phyloP scores from a whole-genome alignment of 2,113 vertebrate genomes.

The Serinus canaria region DNA sequence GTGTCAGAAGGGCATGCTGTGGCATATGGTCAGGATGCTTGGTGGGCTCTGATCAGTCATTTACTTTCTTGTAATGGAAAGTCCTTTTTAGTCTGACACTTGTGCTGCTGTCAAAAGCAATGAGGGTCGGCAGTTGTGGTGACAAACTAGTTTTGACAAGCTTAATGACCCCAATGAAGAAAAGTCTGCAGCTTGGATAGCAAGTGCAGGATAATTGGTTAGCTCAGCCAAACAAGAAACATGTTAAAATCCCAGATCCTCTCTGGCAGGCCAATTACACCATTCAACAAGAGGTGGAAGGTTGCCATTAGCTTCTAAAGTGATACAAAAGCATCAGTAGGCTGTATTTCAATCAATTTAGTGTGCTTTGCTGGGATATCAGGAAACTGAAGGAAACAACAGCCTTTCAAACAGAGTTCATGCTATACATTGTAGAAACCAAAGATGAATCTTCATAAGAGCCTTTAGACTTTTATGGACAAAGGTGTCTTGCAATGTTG shows the following conservation, averaged over 20 bases:
- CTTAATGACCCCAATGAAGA: slow-evolving; percentile 74
- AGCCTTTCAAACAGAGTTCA: slow-evolving; percentile 57
- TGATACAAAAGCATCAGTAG: slow-evolving; percentile 69
- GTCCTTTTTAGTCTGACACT: slow-evolving; percentile 69
- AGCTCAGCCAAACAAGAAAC: slow-evolving; percentile 69
- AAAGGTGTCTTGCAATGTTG: background rate
- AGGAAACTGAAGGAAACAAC: slow-evolving; percentile 60
- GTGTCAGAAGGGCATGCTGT: slow-evolving; percentile 37
- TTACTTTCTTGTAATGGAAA: slow-evolving; percentile 67
- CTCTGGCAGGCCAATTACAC: slow-evolving; percentile 71
- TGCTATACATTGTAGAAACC: slow-evolving; percentile 43
- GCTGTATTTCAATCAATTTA: slow-evolving; percentile 68
- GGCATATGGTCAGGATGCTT: slow-evolving; percentile 9
- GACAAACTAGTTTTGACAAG: slow-evolving; percentile 83
- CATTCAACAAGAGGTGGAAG: slow-evolving; percentile 68
- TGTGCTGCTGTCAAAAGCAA: slow-evolving; percentile 73
- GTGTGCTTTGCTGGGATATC: slow-evolving; percentile 60
- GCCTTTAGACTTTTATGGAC: background rate
- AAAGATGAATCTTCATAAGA: slow-evolving; percentile 14
- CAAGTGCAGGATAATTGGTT: slow-evolving; percentile 75
- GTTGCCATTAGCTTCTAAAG: slow-evolving; percentile 69
- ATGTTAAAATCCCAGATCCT: slow-evolving; percentile 74
- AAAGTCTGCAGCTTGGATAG: slow-evolving; percentile 73
- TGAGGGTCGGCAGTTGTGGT: slow-evolving; percentile 73
- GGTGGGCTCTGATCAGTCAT: slow-evolving; percentile 55